A percentile compares a stretch with the other conserved stretches of the same genome.
These are phyloP conservation scores for Alces alces DNA, from an alignment of 2,113 vertebrate genomes.

Conservation along the genomic window DNA sequence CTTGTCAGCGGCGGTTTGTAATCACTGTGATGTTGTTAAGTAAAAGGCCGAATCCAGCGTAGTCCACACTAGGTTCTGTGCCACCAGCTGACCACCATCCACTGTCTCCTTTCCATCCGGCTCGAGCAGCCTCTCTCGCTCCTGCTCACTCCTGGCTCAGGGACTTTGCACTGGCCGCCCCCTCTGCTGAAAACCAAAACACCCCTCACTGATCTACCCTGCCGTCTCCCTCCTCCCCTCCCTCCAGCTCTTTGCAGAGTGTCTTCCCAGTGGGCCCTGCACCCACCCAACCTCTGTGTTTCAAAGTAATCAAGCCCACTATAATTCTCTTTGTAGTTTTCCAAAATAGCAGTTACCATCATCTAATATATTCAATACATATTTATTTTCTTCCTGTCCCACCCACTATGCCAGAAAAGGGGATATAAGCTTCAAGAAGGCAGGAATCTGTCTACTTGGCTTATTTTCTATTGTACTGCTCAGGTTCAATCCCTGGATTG, in stretches of 20 bases:
- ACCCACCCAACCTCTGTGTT: neutral
- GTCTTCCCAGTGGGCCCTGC: rapidly evolving
- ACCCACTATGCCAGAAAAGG: neutral
- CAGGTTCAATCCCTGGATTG: neutral
- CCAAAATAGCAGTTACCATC: neutral
- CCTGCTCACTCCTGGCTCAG: neutral
- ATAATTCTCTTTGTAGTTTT: neutral
- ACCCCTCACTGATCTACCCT: neutral
- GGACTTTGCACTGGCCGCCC: neutral
- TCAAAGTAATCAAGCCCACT: neutral
- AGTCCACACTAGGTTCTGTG: neutral
- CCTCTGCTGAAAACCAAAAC: neutral
- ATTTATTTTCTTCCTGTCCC: neutral
- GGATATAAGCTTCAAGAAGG: neutral
- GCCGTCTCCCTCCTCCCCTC: neutral
- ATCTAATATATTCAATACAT: neutral
- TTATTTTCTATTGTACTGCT: neutral
- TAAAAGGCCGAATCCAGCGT: neutral
- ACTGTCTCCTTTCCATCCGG: neutral
- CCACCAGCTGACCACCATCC: too few relatives aligned
- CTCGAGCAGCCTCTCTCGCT: neutral
- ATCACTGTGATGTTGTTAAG: neutral
- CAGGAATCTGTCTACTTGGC: neutral
- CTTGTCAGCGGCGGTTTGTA: neutral
- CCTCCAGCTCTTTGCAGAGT: neutral